phyloP scores from a whole-genome alignment of 2,888 invertebrate species.

The Cistogaster globosa region DNA sequence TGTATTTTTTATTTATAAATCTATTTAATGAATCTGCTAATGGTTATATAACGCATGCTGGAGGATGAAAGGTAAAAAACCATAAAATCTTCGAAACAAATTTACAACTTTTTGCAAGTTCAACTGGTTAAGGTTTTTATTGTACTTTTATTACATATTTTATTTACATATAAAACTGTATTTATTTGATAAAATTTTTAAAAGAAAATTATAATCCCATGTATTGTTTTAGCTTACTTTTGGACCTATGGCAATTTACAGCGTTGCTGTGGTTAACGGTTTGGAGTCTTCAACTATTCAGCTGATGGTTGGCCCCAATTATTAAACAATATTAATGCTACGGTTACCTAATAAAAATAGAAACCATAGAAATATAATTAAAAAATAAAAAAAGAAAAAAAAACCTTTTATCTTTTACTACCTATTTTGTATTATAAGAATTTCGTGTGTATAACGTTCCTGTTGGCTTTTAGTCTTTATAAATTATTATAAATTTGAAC shows the following conservation, averaged over 20 bases:
- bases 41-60: conserved; percentile 62
- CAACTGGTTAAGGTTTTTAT: conserved; percentile 63
- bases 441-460: conserved; percentile 57
- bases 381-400: background rate
- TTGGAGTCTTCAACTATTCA: conserved; percentile 59
- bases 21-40: conserved; percentile 30
- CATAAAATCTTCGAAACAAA: conserved; percentile 18
- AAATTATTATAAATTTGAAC: conserved; percentile 44
- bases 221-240: conserved; percentile 78
- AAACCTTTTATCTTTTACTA: background rate
- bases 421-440: conserved; percentile 39
- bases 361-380: background rate
- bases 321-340: conserved; percentile 47
- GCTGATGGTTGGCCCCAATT: conserved; percentile 56
- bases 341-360: conserved; percentile 54
- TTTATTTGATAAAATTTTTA: background rate
- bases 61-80: conserved; percentile 32
- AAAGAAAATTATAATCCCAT: conserved; percentile 49
- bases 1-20: conserved; percentile 18
- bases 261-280: conserved; percentile 76
- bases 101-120: conserved; percentile 32
- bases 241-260: conserved; percentile 78
- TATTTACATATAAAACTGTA: background rate
- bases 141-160: conserved; percentile 7
- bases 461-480: conserved; percentile 62